These are phyloP conservation scores for Heliothis virescens DNA, from an alignment of 1,140 invertebrate species.

Conservation along the genomic window DNA sequence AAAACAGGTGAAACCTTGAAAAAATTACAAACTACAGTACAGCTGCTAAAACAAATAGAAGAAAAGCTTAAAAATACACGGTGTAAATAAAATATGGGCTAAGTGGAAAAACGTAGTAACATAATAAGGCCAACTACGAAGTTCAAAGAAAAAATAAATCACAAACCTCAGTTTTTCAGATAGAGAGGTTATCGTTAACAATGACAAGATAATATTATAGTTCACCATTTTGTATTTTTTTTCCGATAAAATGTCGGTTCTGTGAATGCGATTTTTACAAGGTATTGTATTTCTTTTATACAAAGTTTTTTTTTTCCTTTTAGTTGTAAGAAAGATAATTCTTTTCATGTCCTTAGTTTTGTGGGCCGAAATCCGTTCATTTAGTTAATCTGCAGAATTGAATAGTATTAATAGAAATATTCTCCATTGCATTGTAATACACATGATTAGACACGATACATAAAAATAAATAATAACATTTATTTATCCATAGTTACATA, in stretches of 20 bases:
- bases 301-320: too few relatives aligned
- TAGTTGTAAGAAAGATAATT: too few relatives aligned
- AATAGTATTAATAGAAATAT: too few relatives aligned
- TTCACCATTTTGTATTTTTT: not conserved
- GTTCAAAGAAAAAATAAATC: conserved; percentile 35
- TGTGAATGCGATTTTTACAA: not conserved
- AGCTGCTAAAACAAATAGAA: not conserved
- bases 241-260: conserved; percentile 12
- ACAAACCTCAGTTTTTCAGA: not conserved
- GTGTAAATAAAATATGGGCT: conserved; percentile 20
- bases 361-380: too few relatives aligned
- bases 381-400: too few relatives aligned
- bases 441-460: too few relatives aligned
- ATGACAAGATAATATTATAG: conserved; percentile 35
- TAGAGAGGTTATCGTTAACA: conserved; percentile 18
- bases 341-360: too few relatives aligned
- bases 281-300: too few relatives aligned
- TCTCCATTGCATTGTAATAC: too few relatives aligned
- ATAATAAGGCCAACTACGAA: not conserved
- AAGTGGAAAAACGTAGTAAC: not conserved
- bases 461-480: too few relatives aligned
- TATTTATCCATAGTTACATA: too few relatives aligned
- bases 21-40: not conserved
- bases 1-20: too few relatives aligned
- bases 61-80: not conserved